Evolutionary conservation across 2,888 invertebrate species (phyloP).

Genomic region (Eupithecia exiguata): DNA sequence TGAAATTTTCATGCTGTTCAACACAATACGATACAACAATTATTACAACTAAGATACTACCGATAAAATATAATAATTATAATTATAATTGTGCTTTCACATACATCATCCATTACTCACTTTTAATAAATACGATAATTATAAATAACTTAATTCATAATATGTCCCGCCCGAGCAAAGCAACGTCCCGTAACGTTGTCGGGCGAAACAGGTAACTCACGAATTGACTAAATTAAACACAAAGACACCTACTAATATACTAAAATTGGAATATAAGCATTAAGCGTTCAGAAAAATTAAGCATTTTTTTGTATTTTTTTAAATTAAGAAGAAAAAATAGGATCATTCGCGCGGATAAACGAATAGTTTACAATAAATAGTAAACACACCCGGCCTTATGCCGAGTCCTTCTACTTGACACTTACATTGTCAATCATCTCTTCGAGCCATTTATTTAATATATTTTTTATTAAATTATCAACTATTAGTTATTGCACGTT

Average conservation of each 20-base stretch:
- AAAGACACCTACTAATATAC: slow-evolving; percentile 71
- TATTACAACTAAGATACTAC: slow-evolving; percentile 71
- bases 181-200: slow-evolving; percentile 45
- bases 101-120: slow-evolving; percentile 48
- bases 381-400: slow-evolving; percentile 63
- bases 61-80: slow-evolving; percentile 60
- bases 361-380: slow-evolving; percentile 79
- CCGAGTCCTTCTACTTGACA: slow-evolving; percentile 50
- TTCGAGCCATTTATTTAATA: slow-evolving; percentile 76
- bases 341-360: slow-evolving; percentile 62
- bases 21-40: slow-evolving; percentile 80
- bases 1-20: slow-evolving; percentile 65
- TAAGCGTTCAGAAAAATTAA: slow-evolving; percentile 69
- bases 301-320: slow-evolving; percentile 55
- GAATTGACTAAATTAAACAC: slow-evolving; percentile 74
- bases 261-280: slow-evolving; percentile 75
- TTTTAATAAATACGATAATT: slow-evolving; percentile 53
- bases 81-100: slow-evolving; percentile 75
- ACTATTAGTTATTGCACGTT: slow-evolving; percentile 84
- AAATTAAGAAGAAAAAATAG: slow-evolving; percentile 50
- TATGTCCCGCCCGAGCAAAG: slow-evolving; percentile 32
- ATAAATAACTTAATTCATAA: slow-evolving; percentile 60
- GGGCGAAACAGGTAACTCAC: slow-evolving; percentile 66
- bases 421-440: slow-evolving; percentile 67
- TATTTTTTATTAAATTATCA: slow-evolving; percentile 81